Evolutionary conservation across 2,113 vertebrate species (phyloP), one percentile per base, ranked within the genome.

Genomic region (Pteronura brasiliensis): DNA sequence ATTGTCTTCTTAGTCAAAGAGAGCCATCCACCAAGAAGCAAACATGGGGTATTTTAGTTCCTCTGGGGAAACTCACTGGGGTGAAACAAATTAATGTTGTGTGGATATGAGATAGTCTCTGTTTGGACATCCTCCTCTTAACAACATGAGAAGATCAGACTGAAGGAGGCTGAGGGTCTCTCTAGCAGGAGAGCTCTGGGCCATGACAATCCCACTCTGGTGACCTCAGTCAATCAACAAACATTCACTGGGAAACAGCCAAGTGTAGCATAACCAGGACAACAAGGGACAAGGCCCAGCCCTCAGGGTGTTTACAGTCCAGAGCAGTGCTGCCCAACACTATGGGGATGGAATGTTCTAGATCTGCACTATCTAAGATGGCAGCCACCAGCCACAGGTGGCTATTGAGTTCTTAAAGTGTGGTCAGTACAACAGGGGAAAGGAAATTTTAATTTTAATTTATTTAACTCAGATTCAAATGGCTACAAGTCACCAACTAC

Each of bases 141-240:
- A 29, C 74, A 36, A 31, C 57, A 44, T 39, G 39, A 69, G n/a
- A 31, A 14, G 34, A 49, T 47, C 25, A 49, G 59, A 20, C n/a
- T 11, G 9, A 29, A 2, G 65, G 4, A 8, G 21, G 52, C 23
- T 0, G 1, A 52, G 39, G 21, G 34, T 15, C 52, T 20, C 63
- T 74, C 55, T 29, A 18, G 34, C 23, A 6, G 25, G 29, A 42
- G 15, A 17, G 21, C 12, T n/a, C 14, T 3, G 12, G 36, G 27
- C 17, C 29, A 21, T 4, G 0, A 6, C 23, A 13, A 0, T 4
- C 14, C 29, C 7, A 1, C 27, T 14, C 29, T 18, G 6, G 17
- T 5, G 4, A 0, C 7, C 2, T 3, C 17, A 12, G 0, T 3
- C 65, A 23, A 4, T 34, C 39, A 31, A 72, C 23, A 44, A 14